phyloP scores from a whole-genome alignment of 2,113 vertebrate species.

The Strigops habroptila region DNA sequence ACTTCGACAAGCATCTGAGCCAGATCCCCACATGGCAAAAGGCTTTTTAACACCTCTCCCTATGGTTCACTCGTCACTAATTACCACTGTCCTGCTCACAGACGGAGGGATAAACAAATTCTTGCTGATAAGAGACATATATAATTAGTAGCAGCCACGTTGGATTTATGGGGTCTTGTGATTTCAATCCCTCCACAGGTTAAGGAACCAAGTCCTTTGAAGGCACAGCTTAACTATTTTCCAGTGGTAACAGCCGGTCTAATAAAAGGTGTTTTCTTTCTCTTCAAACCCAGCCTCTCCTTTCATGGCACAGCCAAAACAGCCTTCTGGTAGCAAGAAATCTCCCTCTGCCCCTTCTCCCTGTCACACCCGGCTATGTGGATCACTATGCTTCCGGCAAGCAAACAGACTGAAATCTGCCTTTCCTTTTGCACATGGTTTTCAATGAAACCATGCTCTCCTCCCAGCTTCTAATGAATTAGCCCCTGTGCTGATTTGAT shows the following conservation, averaged over 20 bases:
- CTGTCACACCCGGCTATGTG: background rate
- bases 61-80: background rate
- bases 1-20: rapidly evolving
- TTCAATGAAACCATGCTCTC: background rate
- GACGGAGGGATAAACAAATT: background rate
- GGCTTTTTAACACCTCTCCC: background rate
- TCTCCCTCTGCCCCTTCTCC: background rate
- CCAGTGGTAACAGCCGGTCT: background rate
- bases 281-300: background rate
- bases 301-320: background rate
- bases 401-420: background rate
- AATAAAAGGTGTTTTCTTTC: background rate
- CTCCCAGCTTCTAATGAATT: background rate
- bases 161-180: background rate
- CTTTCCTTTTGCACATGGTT: background rate
- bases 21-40: background rate
- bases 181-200: background rate
- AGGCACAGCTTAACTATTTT: background rate
- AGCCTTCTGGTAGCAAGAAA: background rate
- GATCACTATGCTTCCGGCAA: background rate
- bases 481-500: background rate
- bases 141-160: background rate
- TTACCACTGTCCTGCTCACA: background rate
- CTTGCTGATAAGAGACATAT: background rate
- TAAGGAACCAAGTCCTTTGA: background rate